Base-by-base conservation (phyloP, 2,888 invertebrate genomes). In the Ophion obscuratus region DNA sequence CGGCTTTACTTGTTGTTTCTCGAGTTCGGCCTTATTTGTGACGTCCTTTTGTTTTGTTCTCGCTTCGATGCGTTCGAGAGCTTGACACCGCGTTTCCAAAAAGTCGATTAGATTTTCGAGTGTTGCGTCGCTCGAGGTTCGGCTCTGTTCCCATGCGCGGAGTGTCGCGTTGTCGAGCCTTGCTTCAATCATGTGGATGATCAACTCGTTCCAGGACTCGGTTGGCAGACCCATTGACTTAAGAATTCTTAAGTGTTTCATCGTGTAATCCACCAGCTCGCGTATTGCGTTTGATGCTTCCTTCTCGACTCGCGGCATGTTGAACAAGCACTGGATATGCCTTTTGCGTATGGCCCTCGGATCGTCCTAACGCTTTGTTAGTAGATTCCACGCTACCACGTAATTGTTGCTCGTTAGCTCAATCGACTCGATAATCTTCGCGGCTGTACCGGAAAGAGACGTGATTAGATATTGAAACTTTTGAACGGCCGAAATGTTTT, bases 321-420 rank as follows among this genome's bases (percentile, higher is more conserved):
- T 27, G 36, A 88, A 87, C 6, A 88, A 20, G 62, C 76, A 84
- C 7, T 85, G 82, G n/a, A 88, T 83, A 20, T 89, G 81, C 14
- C 82, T 83, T 70, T 87, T 84, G 20, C 83, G 83, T 14, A 88
- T 86, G 0, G 83, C 77, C 11, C 85, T 67, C 0, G 85, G 82
- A 79, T 89, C 86, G 6, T 88, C 87, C 44, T 74, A 88, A 1
- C 88, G 70, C 31, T 87, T 83, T 7, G 40, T 84, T 40, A 88
- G 20, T 6, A 88, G 20, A 0, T 87, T 66, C 85, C 85, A 84
- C 1, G 86, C 81, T 0, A 86, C 44, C 0, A 0, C 10, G 27
- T 89, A 88, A 80, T 89, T 90, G 14, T 64, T 80, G 2, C 31
- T 47, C 0, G 88, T 81, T n/a, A 87, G 53, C 57, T 88, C 85